Conservation (phyloP, 2,113 vertebrate genomes). For the Oxygymnocypris stewartii region DNA sequence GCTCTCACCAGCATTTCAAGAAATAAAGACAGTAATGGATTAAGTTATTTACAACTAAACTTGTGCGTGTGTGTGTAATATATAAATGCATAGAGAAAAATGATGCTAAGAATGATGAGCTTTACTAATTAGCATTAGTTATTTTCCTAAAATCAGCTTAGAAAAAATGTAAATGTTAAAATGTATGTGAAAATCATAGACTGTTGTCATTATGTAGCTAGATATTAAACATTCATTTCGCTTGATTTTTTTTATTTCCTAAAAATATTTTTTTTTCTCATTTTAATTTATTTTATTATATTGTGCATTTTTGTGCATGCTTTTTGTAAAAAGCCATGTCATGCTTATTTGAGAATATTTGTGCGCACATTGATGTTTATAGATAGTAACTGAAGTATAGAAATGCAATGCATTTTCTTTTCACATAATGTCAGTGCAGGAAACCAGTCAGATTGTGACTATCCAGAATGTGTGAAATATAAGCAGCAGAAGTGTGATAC, state of each 20-base stretch:
- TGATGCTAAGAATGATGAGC: no score
- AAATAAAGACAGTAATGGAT: constrained; percentile 22
- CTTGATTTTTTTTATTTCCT: no score
- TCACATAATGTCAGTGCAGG: not conserved
- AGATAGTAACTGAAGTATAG: not conserved
- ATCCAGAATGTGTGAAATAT: constrained; percentile 7
- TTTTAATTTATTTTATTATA: no score
- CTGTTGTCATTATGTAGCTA: no score
- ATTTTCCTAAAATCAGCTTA: no score
- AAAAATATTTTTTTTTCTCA: no score
- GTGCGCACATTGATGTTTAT: not conserved
- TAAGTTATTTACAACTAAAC: not conserved
- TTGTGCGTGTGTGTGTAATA: no score
- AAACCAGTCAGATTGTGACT: not conserved
- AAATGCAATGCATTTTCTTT: not conserved
- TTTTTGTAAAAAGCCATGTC: not conserved
- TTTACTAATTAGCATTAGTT: no score
- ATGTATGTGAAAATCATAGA: no score
- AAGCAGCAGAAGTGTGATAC: not conserved
- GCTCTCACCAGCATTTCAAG: constrained; percentile 9
- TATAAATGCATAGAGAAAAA: no score
- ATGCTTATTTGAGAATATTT: not conserved
- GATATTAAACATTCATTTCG: no score
- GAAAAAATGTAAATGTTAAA: no score
- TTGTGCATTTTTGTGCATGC: not conserved